Evolutionary conservation across 2,888 invertebrate genomes (phyloP), one percentile per base, ranked within the genome.

Genomic region (Caenorhabditis sp.): DNA sequence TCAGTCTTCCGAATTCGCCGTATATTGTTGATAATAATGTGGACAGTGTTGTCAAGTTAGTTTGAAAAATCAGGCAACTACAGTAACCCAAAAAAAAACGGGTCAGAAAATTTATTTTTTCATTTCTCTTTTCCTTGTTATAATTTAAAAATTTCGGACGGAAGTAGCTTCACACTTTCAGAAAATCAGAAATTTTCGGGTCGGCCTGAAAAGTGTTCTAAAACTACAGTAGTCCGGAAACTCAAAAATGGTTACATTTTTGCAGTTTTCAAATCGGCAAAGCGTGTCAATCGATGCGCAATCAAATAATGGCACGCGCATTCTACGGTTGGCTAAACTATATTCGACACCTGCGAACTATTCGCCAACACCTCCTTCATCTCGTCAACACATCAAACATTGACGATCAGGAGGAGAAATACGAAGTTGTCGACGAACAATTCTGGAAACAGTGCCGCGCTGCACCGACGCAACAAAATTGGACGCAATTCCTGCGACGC

Each of bases 241-340:
- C n/a, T n/a, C n/a, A n/a, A n/a, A n/a, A n/a, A n/a, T n/a, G n/a
- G n/a, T n/a, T n/a, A n/a, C n/a, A 8, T 19, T 49, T 23, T 79
- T 84, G 62, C 85, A 91, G 91, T 70, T 89, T 89, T 68, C 90
- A 91, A 54, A 89, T 92, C 75, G 90, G 93, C 88, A 90, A 94
- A 83, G 93, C 96, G 12, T 97, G 95, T 90, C 93, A 94, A 88
- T 95, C 94, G 0, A 96, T 96, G 95, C 92, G 93, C 73, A 92
- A 93, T 14, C 95, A 96, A 90, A 95, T 97, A 69, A 93, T 95
- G 78, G 95, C 95, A 0, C 90, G 96, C 69, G 96, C 96, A 17
- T 96, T 96, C 89, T 95, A 95, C 88, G 96, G 96, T 59, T 96
- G 90, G 96, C 90, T 95, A 72, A 95, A 95, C 0, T 95, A 96